Evolutionary conservation across 2,888 invertebrate genomes (phyloP).

Genomic region (Drosophila incognita): DNA sequence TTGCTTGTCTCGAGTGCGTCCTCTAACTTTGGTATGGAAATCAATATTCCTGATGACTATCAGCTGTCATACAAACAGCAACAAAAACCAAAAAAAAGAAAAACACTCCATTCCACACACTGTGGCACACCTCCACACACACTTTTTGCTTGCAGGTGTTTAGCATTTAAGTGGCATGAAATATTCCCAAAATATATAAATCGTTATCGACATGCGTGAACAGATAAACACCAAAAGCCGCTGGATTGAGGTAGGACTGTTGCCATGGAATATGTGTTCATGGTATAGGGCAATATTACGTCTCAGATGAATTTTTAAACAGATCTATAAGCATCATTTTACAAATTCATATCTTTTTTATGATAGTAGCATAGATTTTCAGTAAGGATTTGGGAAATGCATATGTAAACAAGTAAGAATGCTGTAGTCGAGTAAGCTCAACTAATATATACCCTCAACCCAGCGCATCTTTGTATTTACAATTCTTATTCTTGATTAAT

Average conservation of each 20-base stretch:
- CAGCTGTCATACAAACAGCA: constrained; percentile 46
- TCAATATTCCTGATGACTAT: constrained; percentile 78
- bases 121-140: neutral
- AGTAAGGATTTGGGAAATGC: too few species aligned
- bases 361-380: neutral
- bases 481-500: too few species aligned
- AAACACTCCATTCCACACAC: neutral
- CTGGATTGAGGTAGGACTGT: neutral
- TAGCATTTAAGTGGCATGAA: constrained; percentile 40
- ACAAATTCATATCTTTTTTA: neutral
- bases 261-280: neutral
- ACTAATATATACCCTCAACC: neutral
- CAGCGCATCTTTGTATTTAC: neutral
- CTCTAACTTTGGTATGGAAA: constrained; percentile 67
- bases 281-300: neutral
- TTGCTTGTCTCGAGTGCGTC: constrained; percentile 17
- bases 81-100: neutral
- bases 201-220: constrained; percentile 27
- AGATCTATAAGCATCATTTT: neutral
- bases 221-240: neutral
- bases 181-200: constrained; percentile 55
- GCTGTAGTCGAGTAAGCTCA: neutral
- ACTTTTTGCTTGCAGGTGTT: neutral
- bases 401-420: too few species aligned
- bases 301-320: neutral